Percentiles rank a stretch among this genome's conserved stretches.
These are phyloP conservation scores for Tetramorium bicarinatum DNA, from an alignment of 2,888 invertebrate species.

Conservation along the genomic window DNA sequence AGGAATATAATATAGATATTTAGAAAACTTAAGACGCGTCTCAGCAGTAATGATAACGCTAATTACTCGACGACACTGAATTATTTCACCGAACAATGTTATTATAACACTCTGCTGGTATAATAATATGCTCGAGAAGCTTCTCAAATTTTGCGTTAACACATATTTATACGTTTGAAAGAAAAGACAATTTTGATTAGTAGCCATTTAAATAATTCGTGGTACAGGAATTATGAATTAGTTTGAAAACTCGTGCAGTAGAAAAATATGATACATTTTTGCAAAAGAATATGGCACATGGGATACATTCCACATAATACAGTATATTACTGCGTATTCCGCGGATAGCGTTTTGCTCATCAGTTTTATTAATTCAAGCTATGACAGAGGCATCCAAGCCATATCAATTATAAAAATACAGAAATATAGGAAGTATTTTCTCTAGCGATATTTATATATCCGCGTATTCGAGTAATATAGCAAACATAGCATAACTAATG, in stretches of 20 bases:
- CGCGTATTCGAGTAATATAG: neutral
- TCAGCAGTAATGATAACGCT: neutral
- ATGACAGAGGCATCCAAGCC: conserved; percentile 13
- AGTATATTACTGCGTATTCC: neutral
- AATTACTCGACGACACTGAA: neutral
- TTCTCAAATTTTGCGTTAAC: neutral
- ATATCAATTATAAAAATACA: conserved; percentile 28
- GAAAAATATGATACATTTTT: neutral
- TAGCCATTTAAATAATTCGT: neutral
- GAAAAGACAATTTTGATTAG: neutral
- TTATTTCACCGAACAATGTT: neutral
- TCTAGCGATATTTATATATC: conserved; percentile 14
- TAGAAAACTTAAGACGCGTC: neutral
- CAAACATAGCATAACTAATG: conserved; percentile 15
- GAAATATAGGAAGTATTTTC: conserved; percentile 1
- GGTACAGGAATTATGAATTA: neutral
- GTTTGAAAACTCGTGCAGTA: neutral
- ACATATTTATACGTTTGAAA: neutral
- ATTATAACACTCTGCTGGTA: neutral
- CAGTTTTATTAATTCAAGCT: conserved; percentile 40
- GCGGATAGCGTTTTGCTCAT: conserved; percentile 20
- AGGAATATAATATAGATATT: conserved; percentile 20
- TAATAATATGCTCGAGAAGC: neutral
- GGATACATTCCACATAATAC: neutral
- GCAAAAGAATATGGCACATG: neutral